phyloP scores from a whole-genome alignment of 2,888 invertebrate genomes.

The Chorisops tibialis region DNA sequence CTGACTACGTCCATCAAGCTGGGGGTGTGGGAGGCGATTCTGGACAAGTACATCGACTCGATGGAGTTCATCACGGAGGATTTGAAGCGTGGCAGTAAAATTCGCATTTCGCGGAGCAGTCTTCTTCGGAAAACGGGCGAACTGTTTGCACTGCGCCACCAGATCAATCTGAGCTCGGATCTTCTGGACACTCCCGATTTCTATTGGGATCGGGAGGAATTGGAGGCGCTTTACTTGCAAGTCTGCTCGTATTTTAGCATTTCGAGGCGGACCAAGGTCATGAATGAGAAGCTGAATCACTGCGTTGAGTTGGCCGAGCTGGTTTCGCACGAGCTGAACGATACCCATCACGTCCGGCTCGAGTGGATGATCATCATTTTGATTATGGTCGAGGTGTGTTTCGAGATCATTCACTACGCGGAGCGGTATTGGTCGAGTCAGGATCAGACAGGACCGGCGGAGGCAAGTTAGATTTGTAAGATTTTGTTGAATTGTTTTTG shows the following conservation, averaged over 20 bases:
- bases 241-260: conserved; percentile 83
- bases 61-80: conserved; percentile 77
- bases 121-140: conserved; percentile 80
- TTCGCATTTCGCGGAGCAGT: conserved; percentile 58
- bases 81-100: conserved; percentile 70
- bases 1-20: conserved; percentile 91
- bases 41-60: conserved; percentile 79
- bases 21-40: conserved; percentile 87
- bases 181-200: conserved; percentile 94
- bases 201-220: conserved; percentile 93
- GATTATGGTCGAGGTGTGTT: conserved; percentile 91
- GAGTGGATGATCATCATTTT: conserved; percentile 98
- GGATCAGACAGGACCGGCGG: background rate
- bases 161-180: conserved; percentile 90
- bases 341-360: conserved; percentile 85
- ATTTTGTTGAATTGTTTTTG: too few relatives aligned
- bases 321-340: conserved; percentile 83
- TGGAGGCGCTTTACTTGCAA: conserved; percentile 80
- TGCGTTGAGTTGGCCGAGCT: conserved; percentile 90
- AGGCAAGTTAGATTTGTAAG: too few relatives aligned
- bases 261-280: conserved; percentile 81
- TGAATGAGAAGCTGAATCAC: conserved; percentile 93
- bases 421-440: conserved; percentile 56
- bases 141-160: conserved; percentile 81
- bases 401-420: conserved; percentile 74